Evolutionary conservation across 2,888 invertebrate genomes (phyloP).

Genomic region (Drosophila multiciliata): DNA sequence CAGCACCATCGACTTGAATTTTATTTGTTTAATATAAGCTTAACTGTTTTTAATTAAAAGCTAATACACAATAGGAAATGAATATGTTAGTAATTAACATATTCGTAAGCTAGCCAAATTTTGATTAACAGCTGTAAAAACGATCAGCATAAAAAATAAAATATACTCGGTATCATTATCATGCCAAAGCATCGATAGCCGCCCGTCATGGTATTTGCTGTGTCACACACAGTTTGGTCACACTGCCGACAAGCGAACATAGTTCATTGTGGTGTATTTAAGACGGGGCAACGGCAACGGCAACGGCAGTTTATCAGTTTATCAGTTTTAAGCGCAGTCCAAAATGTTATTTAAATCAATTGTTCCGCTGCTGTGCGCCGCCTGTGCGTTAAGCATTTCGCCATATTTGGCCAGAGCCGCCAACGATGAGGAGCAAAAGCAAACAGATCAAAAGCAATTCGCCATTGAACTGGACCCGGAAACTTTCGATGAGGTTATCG

Average conservation of each 20-base stretch:
- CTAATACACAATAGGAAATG: background rate
- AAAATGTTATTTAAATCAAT: slow-evolving; percentile 62
- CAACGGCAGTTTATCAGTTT: slow-evolving; percentile 8
- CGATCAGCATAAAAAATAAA: background rate
- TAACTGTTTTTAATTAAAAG: background rate
- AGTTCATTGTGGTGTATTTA: slow-evolving; percentile 33
- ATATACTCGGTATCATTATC: slow-evolving; percentile 2
- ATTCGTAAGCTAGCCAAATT: background rate
- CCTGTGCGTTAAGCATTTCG: slow-evolving; percentile 51
- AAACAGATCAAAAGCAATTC: slow-evolving; percentile 70
- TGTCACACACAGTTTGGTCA: slow-evolving; percentile 20
- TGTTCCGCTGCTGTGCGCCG: slow-evolving; percentile 41
- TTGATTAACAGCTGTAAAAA: slow-evolving; percentile 1
- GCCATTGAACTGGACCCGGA: slow-evolving; percentile 86
- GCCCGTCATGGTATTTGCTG: background rate
- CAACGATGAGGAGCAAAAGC: slow-evolving; percentile 42
- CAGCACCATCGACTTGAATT: background rate
- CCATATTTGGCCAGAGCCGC: slow-evolving; percentile 34
- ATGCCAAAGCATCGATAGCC: slow-evolving; percentile 15
- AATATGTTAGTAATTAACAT: background rate
- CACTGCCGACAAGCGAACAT: slow-evolving; percentile 19
- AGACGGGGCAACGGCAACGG: slow-evolving; percentile 12
- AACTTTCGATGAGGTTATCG: slow-evolving; percentile 88
- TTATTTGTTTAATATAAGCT: background rate
- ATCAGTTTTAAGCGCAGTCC: slow-evolving; percentile 6